Evolutionary conservation across 2,797 vertebrate species (phyloP), one percentile per base, ranked within the genome.

Genomic region (Onychomys leucogaster): DNA sequence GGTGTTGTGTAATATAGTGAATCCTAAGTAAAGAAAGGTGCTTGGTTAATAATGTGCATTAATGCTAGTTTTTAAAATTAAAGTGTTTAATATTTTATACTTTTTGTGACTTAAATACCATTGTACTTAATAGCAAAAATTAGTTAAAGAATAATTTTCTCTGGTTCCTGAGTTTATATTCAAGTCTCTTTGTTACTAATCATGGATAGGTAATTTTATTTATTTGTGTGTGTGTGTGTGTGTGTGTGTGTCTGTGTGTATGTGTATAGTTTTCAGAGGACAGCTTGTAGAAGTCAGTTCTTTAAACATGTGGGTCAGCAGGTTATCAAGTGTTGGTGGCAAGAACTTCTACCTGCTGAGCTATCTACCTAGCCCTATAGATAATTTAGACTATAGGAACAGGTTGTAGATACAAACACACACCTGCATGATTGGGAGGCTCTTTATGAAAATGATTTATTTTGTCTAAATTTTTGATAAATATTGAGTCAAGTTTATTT

Each of bases 131-230:
- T 87, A 78, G 13, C 46, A 93, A 86, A 67, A 92, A 67, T 57
- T 92, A 43, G 86, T 88, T 57, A 55, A 37, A 75, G 41, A 94
- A 90, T 49, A 96, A 27, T 83, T 95, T 80, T 89, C 14, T 76
- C 41, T 73, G 16, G 9, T 25, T 59, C 37, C 71, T 49, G 81
- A 71, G 59, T 84, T 77, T 27, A 34, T 94, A 91, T 85, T 94
- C 90, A 65, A 43, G 29, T 93, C 55, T 86, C 8, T 76, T 86
- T 25, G 34, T 75, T 85, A 85, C 75, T 94, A 85, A 92, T 80
- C n/a, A 84, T 43, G 27, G 34, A 82, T 89, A 63, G 37, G 34
- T 55, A 57, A 32, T 61, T 94, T 93, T 57, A 55, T 87, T 55
- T 52, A 14, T n/a, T 52, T 59, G 14, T 37, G 46, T 27, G 27